Evolutionary conservation across 2,797 vertebrate species (phyloP), one percentile per base, ranked within the genome.

Genomic region (Steatocranus sp.): DNA sequence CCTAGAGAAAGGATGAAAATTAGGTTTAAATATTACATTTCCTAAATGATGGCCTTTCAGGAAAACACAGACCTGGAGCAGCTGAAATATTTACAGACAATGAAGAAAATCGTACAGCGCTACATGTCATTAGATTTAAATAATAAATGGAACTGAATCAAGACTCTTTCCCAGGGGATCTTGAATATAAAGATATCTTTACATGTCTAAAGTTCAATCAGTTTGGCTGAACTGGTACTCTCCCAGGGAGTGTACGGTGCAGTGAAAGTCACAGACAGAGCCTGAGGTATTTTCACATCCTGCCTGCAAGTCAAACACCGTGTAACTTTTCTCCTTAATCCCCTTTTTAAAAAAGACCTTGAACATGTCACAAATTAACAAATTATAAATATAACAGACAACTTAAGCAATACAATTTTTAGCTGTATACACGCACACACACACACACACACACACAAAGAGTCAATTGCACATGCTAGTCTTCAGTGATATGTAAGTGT

Each of bases 1-100:
- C 98, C 98, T 99, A 87, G 63, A 93, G 83, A 81, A 86, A 87
- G 46, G 84, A 83, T 11, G 38, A 76, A 86, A 78, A 86, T 81
- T 61, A 78, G 54, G 63, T 66, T 91, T 49, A 90, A 86, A 86
- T 90, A 88, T 90, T 87, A 85, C 15, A 74, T 77, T 83, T 17
- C 12, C 70, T 75, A 89, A 91, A 85, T 63, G 46, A 88, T 41
- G 30, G 51, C 38, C 79, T 79, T 48, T 66, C 48, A 79, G 70
- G 23, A 38, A 80, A 81, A 79, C 36, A 49, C 77, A 58, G 79
- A 82, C 83, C 68, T 53, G 61, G 63, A 74, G 87, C 66, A 30
- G 83, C 30, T 76, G 12, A 68, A 25, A 56, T 12, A 34, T 75
- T 36, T 79, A 73, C 73, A 78, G 76, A 83, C 56, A 79, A 56